Conservation (phyloP, 1,140 invertebrate species). For the Calosoma granatense region DNA sequence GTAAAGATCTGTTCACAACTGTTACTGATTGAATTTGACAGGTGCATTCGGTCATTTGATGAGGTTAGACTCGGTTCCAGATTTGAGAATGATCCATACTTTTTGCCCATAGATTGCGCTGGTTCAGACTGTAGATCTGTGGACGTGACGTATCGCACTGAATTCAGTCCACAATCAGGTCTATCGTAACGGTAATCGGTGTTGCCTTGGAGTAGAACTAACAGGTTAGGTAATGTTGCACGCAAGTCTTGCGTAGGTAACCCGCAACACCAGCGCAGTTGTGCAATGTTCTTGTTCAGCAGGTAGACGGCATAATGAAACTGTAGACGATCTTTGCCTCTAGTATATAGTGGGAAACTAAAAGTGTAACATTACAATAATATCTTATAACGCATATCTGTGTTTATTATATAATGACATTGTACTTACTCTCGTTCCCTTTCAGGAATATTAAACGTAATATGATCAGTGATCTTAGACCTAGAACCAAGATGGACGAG, state of each 20-base stretch:
- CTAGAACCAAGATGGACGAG: slow-evolving; percentile 65
- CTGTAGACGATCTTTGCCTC: slow-evolving; percentile 60
- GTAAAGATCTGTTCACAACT: background rate
- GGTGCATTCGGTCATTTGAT: background rate
- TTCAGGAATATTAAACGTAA: slow-evolving; percentile 58
- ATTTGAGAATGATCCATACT: background rate
- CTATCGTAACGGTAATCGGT: slow-evolving; percentile 9
- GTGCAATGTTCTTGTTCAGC: slow-evolving; percentile 81
- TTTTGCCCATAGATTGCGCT: background rate
- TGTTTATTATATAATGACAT: slow-evolving; percentile 12
- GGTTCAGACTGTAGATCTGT: background rate
- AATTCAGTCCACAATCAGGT: slow-evolving; percentile 19
- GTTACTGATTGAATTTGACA: background rate
- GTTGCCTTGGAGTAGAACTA: slow-evolving; percentile 39
- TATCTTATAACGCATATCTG: slow-evolving; percentile 12
- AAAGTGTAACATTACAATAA: slow-evolving; percentile 21
- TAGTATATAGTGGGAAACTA: slow-evolving; percentile 70
- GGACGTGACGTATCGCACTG: slow-evolving; percentile 13
- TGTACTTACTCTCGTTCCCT: slow-evolving; percentile 62
- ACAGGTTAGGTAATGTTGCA: slow-evolving; percentile 63
- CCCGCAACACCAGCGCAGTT: slow-evolving; percentile 63
- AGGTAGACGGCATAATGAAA: slow-evolving; percentile 78
- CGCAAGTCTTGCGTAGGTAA: slow-evolving; percentile 58
- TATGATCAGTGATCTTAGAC: slow-evolving; percentile 66
- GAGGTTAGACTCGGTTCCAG: background rate